Percentiles rank a stretch among this genome's conserved stretches.
Conservation (phyloP, 2,113 vertebrate genomes). For the Tursiops truncatus region DNA sequence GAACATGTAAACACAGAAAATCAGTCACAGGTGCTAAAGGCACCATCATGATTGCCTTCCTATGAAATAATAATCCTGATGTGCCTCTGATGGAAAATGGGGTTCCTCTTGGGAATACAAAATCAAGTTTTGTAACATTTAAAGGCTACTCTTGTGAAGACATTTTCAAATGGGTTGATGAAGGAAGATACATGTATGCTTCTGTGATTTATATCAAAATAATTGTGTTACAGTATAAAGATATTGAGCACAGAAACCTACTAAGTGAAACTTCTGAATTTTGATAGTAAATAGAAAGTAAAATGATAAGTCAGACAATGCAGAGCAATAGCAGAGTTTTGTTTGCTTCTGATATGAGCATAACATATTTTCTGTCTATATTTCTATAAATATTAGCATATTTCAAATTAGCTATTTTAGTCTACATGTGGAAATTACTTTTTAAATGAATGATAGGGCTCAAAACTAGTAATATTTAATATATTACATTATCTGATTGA, state of each 20-base stretch:
- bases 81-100: slow-evolving; percentile 17
- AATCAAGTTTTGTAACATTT: slow-evolving; percentile 14
- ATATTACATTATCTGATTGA: background rate
- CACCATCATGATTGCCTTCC: background rate
- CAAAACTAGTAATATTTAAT: background rate
- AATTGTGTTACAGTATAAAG: background rate
- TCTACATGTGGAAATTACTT: background rate
- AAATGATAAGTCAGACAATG: background rate
- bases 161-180: background rate
- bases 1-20: slow-evolving; percentile 3
- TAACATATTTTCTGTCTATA: background rate
- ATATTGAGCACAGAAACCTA: background rate
- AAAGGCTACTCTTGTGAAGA: background rate
- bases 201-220: background rate
- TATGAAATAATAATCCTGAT: background rate
- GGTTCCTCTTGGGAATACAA: background rate
- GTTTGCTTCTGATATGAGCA: background rate
- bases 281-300: background rate
- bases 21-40: slow-evolving; percentile 14
- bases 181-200: background rate
- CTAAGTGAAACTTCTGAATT: background rate
- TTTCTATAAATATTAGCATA: background rate
- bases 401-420: background rate
- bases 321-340: background rate
- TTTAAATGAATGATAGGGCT: background rate